Conservation (phyloP, 2,797 vertebrate species). For the Coreius guichenoti region DNA sequence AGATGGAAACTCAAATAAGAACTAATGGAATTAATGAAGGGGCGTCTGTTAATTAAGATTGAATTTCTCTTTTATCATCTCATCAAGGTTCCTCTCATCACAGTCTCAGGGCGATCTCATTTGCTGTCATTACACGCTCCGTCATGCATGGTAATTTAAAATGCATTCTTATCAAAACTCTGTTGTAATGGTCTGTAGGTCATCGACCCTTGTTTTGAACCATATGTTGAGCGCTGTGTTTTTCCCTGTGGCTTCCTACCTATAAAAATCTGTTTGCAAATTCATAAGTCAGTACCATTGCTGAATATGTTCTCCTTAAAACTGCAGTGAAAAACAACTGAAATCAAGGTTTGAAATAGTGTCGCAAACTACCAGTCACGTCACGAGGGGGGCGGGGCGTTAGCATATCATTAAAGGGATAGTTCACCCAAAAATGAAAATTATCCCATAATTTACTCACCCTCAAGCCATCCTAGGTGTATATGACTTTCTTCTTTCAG, state of each 20-base stretch:
- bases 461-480: no score
- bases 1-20: slow-evolving; percentile 5
- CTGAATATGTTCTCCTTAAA: no score
- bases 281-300: no score
- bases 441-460: no score
- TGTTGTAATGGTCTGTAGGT: slow-evolving; percentile 65
- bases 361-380: no score
- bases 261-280: not conserved
- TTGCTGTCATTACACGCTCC: slow-evolving; percentile 75
- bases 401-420: no score
- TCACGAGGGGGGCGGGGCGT: no score
- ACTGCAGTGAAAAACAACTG: no score
- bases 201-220: slow-evolving; percentile 54
- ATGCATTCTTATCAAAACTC: slow-evolving; percentile 72
- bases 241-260: slow-evolving; percentile 10
- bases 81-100: slow-evolving; percentile 77
- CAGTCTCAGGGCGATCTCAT: slow-evolving; percentile 73
- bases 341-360: no score
- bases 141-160: slow-evolving; percentile 77
- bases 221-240: slow-evolving; percentile 35
- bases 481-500: no score
- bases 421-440: no score
- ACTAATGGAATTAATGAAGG: slow-evolving; percentile 49
- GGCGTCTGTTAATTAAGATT: slow-evolving; percentile 75
- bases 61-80: slow-evolving; percentile 78